Base-by-base conservation (phyloP, 2,113 vertebrate genomes). In the Paracanthobrama guichenoti region DNA sequence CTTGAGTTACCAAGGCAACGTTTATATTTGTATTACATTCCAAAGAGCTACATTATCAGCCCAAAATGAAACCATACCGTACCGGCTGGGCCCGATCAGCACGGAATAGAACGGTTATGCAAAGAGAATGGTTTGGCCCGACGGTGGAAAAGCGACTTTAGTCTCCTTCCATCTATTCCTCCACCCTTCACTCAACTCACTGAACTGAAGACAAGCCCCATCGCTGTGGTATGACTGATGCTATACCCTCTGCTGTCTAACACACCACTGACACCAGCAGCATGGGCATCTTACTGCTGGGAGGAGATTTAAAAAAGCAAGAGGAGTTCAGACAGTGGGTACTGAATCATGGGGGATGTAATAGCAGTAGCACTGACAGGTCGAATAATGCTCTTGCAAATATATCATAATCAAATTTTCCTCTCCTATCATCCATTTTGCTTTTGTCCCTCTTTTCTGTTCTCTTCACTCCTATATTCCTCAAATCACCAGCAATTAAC, bases 291-390 rank as follows among this genome's bases (percentile, higher is more conserved):
- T 39, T 7, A 71, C 67, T 42, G 10, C 66, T 42, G 42, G 59
- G 31, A 26, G 22, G 55, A 55, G 46, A 82, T 18, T 53, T 39
- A 73, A n/a, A 53, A 20, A 59, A 75, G 50, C 60, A 62, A 62
- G 12, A 14, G 24, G 6, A 42, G 31, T 10, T 14, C 4, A n/a
- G 53, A 69, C 20, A 14, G 50, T 6, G 64, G 79, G 39, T 6
- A 57, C 22, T 18, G 50, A 71, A 72, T 18, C 48, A 71, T 28
- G 7, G 39, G 20, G 46, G 18, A 73, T 53, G 22, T 12, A 31
- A 22, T 16, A 62, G 76, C 39, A 78, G 26, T n/a, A 62, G 67
- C 39, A 69, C 44, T 24, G 79, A 82, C 83, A 64, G 72, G 35
- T 35, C 42, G 3, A 48, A 44, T 82, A 69, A 69, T 75, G 66